Evolutionary conservation across 2,797 vertebrate species (phyloP), one percentile per base, ranked within the genome.

Genomic region (Vultur gryphus): DNA sequence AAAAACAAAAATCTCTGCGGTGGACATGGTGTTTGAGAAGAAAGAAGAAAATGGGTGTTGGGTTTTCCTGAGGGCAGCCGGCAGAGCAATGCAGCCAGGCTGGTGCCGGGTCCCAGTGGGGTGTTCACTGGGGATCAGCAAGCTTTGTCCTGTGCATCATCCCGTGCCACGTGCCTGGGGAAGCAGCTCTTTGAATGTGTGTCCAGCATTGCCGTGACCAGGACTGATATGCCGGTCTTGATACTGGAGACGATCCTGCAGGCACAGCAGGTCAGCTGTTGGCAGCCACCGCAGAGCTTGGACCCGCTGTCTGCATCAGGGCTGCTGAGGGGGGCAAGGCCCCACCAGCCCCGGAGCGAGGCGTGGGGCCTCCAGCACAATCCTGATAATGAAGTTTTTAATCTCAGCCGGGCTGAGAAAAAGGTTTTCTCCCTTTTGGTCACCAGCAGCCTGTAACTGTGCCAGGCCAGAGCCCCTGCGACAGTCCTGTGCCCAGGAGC

Each of bases 41-140:
- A 29, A 64, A 64, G 75, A 81, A 35, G 57, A n/a, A 41, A 48
- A 11, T 0, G 0, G 0, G 0, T 0, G 0, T 7, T 23, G 13
- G 6, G 7, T 69, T 85, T 39, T 76, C 35, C 43, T 3, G 11
- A n/a, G 67, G 57, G 43, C 11, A 5, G 54, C 7, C 1, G 3
- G 5, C 39, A 19, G n/a, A 44, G 44, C 0, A 0, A 10, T 12
- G 13, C 39, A n/a, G 80, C 21, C 4, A 1, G 25, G 44, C 49
- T 33, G 67, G 16, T 2, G 19, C 18, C 0, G 0, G 13, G 9
- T 24, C 16, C 39, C 4, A 1, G 6, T 2, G 1, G 17, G 11
- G 16, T 3, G 5, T 4, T 19, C 52, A 15, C 13, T 8, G 4
- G 29, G 29, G 35, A n/a, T 7, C 16, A 4, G 20, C 0, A 1